Conservation (phyloP, 2,113 vertebrate genomes). For the Poecile atricapillus region DNA sequence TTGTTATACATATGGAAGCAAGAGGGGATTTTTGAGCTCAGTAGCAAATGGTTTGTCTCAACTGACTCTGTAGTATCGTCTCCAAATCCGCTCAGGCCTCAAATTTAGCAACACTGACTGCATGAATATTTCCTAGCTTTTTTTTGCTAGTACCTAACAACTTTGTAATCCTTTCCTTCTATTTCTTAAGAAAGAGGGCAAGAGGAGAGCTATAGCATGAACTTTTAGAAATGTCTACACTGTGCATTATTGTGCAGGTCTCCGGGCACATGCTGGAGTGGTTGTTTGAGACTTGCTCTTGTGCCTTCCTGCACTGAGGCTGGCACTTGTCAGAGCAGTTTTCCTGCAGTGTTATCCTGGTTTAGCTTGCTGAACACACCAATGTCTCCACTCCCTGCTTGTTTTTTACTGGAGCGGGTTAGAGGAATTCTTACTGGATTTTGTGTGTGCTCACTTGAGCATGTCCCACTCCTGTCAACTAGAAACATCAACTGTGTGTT, state of each 20-base stretch:
- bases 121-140: neutral
- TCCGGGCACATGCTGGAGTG: neutral
- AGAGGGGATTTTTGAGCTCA: neutral
- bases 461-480: neutral
- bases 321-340: fast-evolving
- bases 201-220: neutral
- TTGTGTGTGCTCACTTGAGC: neutral
- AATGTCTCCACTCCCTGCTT: neutral
- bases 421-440: neutral
- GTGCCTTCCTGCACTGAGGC: neutral
- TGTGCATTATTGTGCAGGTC: neutral
- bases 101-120: neutral
- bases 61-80: neutral
- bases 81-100: neutral
- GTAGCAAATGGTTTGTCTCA: neutral
- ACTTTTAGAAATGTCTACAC: neutral
- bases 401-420: neutral
- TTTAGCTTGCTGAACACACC: neutral
- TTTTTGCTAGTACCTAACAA: neutral
- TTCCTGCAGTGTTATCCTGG: neutral
- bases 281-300: neutral
- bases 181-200: neutral
- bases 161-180: neutral
- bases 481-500: neutral
- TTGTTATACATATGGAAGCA: neutral